These are phyloP conservation scores for Microctenopoma lineatum DNA, from an alignment of 2,797 vertebrate genomes.

Conservation along the genomic window DNA sequence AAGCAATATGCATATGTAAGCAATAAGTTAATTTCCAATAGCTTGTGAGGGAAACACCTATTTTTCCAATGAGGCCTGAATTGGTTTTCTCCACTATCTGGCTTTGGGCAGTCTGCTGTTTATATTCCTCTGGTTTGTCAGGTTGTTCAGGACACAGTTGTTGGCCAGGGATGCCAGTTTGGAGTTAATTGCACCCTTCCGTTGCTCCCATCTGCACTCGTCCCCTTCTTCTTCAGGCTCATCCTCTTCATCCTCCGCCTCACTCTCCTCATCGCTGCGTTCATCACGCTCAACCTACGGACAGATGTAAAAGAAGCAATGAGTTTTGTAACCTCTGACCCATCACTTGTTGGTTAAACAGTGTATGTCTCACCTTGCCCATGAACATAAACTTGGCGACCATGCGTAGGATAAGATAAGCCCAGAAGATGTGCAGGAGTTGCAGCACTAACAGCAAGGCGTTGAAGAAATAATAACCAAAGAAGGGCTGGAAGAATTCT, in stretches of 20 bases:
- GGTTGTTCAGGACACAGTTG: slow-evolving; percentile 82
- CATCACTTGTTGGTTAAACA: neutral
- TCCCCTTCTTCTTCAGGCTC: slow-evolving; percentile 76
- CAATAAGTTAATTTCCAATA: slow-evolving; percentile 15
- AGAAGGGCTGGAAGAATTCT: slow-evolving; percentile 85
- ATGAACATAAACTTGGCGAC: slow-evolving; percentile 85
- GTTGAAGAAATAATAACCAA: slow-evolving; percentile 93
- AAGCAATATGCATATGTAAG: slow-evolving; percentile 13
- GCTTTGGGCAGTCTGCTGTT: slow-evolving; percentile 78
- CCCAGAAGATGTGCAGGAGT: slow-evolving; percentile 93
- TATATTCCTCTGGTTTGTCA: slow-evolving; percentile 75
- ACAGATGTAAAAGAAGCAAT: neutral
- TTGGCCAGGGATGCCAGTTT: slow-evolving; percentile 76
- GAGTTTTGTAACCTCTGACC: neutral
- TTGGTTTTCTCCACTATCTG: slow-evolving; percentile 73
- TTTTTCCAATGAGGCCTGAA: slow-evolving; percentile 2
- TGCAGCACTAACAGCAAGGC: slow-evolving; percentile 87
- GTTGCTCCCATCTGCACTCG: slow-evolving; percentile 61
- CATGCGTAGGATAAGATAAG: slow-evolving; percentile 93
- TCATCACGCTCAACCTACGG: slow-evolving; percentile 90
- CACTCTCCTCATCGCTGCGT: slow-evolving; percentile 93
- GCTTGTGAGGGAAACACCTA: neutral
- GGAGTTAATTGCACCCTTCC: slow-evolving; percentile 70
- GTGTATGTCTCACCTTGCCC: slow-evolving; percentile 85
- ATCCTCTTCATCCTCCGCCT: slow-evolving; percentile 81